Base-by-base conservation (phyloP, 2,113 vertebrate genomes). In the Tinamus guttatus region DNA sequence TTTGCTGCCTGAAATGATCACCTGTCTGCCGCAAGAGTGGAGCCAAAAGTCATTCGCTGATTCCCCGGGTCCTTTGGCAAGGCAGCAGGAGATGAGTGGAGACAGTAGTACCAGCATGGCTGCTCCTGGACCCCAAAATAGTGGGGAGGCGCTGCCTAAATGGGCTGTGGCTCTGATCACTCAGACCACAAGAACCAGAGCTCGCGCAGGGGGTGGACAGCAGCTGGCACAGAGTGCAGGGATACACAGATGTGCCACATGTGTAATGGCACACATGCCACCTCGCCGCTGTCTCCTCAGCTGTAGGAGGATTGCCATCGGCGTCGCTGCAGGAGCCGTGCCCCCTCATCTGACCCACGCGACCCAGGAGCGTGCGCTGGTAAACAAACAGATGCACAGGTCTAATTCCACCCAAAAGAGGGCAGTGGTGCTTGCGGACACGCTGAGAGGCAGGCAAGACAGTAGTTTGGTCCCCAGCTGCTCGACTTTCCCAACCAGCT, bases 391-490 rank as follows among this genome's bases (percentile, higher is more conserved):
- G 62, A 68, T 0, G 1, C 69, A 64, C 74, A 30, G 64, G 10
- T 82, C 58, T 85, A 81, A 96, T 94, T 96, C 91, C 94, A 91
- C 82, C 91, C 94, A 74, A 95, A 93, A 95, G 93, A 97, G 94
- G 94, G 89, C 94, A 96, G 93, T 89, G 84, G 81, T 88, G 90
- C 86, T 91, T 68, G 92, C 5, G 2, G 81, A 92, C 90, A 85
- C 30, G 2, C 71, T 30, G 49, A 43, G 60, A 24, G 0, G 15
- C 70, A 65, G 65, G 68, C 78, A 47, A 41, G 73, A 64, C 71
- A 25, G 71, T 24, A 74, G 64, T 92, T 94, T 62, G 65, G 51
- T 8, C 85, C 76, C 87, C 80, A 94, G 75, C 86, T 80, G 88
- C 92, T 85, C 18, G 9, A 76, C 87, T 94, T 95, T 69, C 86